Base-by-base conservation (phyloP, 2,797 vertebrate species). In the Schizopygopsis pylzovi region DNA sequence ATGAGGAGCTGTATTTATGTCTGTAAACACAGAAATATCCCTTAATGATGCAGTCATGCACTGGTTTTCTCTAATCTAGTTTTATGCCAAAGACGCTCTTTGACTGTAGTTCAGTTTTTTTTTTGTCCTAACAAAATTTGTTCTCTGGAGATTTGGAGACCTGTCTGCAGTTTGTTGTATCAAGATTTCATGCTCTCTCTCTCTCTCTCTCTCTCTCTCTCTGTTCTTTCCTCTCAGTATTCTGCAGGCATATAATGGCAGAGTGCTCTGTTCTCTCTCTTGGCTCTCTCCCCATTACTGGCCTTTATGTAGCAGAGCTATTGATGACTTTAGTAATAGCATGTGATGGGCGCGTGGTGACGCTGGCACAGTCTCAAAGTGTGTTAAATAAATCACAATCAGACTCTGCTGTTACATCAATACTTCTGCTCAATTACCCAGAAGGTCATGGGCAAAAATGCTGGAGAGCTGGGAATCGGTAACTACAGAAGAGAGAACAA, bases 351-450 rank as follows among this genome's bases (percentile, higher is more conserved):
- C 93, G 95, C 96, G 95, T 95, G 96, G 96, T 96, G 96, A 94
- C 94, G 96, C 96, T 99, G 98, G 98, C 98, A 97, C 96, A 90
- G 95, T 95, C 97, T 97, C 97, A 96, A 94, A 95, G 96, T 97
- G 96, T 95, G 93, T 98, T 98, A 97, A 98, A 99, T 99, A 98
- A 99, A 99, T 99, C 98, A 98, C 98, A 98, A 99, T 99, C 98
- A 99, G 97, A 96, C 97, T 96, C 94, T 97, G 97, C 97, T 97
- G 97, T 97, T 98, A 97, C 97, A 97, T 98, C 98, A 97, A 99
- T 99, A 98, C 97, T 98, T 98, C 97, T 96, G 96, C 97, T 98
- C 98, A 99, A 98, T 99, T 99, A 98, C 97, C 95, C 95, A 96
- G 97, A 98, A 99, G 97, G 85, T 85, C 84, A 85, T 72, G 56